phyloP scores from a whole-genome alignment of 2,113 vertebrate species.

The Nymphicus hollandicus region DNA sequence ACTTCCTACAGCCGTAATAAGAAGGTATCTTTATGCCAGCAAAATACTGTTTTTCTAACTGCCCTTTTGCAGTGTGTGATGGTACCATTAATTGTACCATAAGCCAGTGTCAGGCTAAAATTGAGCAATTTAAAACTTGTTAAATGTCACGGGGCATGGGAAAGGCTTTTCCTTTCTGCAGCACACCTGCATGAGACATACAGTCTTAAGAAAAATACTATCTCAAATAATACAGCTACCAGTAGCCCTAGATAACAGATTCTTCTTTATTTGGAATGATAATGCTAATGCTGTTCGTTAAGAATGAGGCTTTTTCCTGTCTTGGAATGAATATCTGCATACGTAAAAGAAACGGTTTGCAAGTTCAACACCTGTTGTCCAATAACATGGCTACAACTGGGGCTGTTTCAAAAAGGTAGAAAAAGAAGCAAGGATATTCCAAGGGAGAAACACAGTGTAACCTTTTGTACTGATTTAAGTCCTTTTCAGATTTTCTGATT shows the following conservation, averaged over 20 bases:
- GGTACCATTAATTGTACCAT: background rate
- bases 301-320: background rate
- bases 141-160: fast-evolving
- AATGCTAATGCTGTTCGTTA: background rate
- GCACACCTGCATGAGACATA: background rate
- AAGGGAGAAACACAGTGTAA: background rate
- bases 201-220: background rate
- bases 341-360: background rate
- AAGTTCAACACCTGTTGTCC: background rate
- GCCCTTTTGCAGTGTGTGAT: background rate
- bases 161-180: background rate
- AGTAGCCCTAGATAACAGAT: background rate
- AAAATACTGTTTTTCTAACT: background rate
- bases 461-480: background rate
- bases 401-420: background rate
- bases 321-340: background rate
- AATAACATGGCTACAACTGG: background rate
- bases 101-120: background rate
- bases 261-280: background rate
- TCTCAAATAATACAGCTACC: background rate
- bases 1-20: fast-evolving
- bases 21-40: background rate
- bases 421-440: background rate
- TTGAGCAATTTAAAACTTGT: background rate
- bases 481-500: background rate